These are phyloP conservation scores for Plodia interpunctella DNA, from an alignment of 1,140 invertebrate genomes.

Conservation along the genomic window DNA sequence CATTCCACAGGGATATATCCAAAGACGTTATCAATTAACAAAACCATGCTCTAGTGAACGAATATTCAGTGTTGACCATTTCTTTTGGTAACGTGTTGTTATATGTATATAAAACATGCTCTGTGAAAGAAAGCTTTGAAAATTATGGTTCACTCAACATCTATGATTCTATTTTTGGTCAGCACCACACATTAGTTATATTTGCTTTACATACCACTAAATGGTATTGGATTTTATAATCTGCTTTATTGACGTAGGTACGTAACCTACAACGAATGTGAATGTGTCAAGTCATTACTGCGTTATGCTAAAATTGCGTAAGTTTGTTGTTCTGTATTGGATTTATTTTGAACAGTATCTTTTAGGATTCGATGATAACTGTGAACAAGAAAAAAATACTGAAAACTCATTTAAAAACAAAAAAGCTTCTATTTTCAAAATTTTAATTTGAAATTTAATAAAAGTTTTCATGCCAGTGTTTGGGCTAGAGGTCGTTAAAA, in stretches of 20 bases:
- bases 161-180: conserved; percentile 45
- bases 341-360: background rate
- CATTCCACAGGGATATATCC: conserved; percentile 36
- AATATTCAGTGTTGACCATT: background rate
- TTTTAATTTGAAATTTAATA: background rate
- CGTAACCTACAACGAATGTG: background rate
- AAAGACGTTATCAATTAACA: conserved; percentile 37
- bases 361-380: background rate
- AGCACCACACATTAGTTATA: conserved; percentile 30
- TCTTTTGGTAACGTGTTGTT: conserved; percentile 20
- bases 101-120: background rate
- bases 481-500: conserved; percentile 6
- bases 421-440: background rate
- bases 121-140: conserved; percentile 29
- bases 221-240: conserved; percentile 18
- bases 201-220: conserved; percentile 31
- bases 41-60: conserved; percentile 46
- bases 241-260: conserved; percentile 7
- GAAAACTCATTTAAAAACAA: no score
- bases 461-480: conserved; percentile 2
- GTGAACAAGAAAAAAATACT: no score
- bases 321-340: conserved; percentile 17
- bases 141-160: conserved; percentile 39
- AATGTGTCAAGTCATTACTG: conserved; percentile 45
- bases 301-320: conserved; percentile 61